Percentiles rank a stretch among this genome's conserved stretches.
These are phyloP conservation scores for Lymantria dispar DNA, from an alignment of 2,888 invertebrate species.

Conservation along the genomic window DNA sequence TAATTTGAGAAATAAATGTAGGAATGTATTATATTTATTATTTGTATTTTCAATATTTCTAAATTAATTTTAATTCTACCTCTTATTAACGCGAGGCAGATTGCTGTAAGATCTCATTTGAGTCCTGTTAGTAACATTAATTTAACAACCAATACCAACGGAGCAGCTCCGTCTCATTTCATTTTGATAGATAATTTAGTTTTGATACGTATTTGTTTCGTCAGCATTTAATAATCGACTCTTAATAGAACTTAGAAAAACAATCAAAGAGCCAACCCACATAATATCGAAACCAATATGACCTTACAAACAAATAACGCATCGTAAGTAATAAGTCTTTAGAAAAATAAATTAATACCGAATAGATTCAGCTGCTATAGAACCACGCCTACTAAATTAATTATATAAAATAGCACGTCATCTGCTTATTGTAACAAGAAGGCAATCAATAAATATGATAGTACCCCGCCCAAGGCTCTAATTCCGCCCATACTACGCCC, in stretches of 20 bases:
- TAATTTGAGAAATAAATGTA: too few relatives aligned
- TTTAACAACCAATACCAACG: too few relatives aligned
- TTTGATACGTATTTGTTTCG: neutral
- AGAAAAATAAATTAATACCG: conserved; percentile 32
- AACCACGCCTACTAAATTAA: conserved; percentile 51
- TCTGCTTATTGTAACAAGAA: conserved; percentile 35
- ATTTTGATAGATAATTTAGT: neutral
- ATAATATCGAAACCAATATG: neutral
- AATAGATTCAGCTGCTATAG: conserved; percentile 44
- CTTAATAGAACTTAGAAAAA: neutral
- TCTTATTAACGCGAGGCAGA: too few relatives aligned
- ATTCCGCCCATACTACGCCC: conserved; percentile 48
- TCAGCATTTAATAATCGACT: conserved; percentile 1
- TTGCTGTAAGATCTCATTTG: too few relatives aligned
- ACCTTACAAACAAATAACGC: conserved; percentile 16
- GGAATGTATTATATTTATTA: too few relatives aligned
- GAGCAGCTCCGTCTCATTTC: neutral
- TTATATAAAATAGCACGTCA: conserved; percentile 48
- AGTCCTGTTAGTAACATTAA: too few relatives aligned
- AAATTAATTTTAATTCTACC: too few relatives aligned
- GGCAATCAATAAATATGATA: conserved; percentile 31
- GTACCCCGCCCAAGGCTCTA: conserved; percentile 40
- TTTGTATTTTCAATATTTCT: too few relatives aligned
- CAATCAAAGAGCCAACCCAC: neutral
- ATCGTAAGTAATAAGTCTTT: conserved; percentile 25